phyloP scores from a whole-genome alignment of 2,888 invertebrate species.

The Encarsia formosa region DNA sequence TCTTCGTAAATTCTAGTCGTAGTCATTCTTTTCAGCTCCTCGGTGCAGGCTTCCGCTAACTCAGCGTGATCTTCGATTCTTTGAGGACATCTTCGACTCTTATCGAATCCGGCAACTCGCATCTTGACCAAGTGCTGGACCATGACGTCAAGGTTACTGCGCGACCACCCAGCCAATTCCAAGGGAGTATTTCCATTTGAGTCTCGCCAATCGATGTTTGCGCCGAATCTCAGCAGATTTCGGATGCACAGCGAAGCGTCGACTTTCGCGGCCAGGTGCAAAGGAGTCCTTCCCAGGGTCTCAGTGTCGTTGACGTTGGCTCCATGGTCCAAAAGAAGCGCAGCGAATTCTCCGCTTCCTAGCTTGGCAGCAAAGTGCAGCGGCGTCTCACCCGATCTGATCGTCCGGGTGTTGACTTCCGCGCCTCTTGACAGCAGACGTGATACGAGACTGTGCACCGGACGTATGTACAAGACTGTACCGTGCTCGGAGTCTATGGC shows the following conservation, averaged over 20 bases:
- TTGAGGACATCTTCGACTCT: neutral
- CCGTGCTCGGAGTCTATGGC: conserved; percentile 50
- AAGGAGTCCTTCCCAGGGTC: neutral
- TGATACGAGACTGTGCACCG: conserved; percentile 5
- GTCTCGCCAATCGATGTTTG: neutral
- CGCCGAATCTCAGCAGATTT: conserved; percentile 9
- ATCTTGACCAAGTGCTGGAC: neutral
- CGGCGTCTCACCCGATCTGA: conserved; percentile 47
- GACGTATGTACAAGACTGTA: conserved; percentile 43
- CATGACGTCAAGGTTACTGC: neutral
- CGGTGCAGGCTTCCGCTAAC: neutral
- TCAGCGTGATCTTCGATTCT: neutral
- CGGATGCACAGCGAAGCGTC: conserved; percentile 6
- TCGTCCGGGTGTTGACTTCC: conserved; percentile 46
- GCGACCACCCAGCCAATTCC: neutral
- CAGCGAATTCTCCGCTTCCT: conserved; percentile 45
- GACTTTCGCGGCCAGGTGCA: conserved; percentile 10
- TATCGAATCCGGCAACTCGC: neutral
- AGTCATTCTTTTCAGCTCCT: neutral
- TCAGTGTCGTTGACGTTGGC: conserved; percentile 7
- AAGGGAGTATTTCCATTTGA: neutral
- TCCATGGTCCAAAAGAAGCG: conserved; percentile 32
- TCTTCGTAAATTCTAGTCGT: neutral
- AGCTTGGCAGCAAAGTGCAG: conserved; percentile 48
- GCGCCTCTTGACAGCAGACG: conserved; percentile 46